Evolutionary conservation across 2,888 invertebrate genomes (phyloP), one percentile per base, ranked within the genome.

Genomic region (Sericinus montela): DNA sequence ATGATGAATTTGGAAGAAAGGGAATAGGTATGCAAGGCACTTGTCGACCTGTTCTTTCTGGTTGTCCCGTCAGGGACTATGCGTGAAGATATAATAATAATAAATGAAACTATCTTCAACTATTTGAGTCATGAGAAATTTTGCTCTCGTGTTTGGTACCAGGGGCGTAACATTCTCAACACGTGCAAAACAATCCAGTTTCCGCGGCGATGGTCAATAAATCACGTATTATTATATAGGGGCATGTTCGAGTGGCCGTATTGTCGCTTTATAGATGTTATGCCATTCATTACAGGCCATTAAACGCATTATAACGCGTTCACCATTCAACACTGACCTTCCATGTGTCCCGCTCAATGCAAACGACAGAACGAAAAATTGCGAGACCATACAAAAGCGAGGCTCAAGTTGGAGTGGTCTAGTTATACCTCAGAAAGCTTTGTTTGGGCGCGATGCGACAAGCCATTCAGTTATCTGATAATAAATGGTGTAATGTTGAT

Each of bases 181-280:
- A 85, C 83, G 86, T 86, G 87, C 87, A 81, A 85, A 85, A 86
- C 76, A 82, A 74, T 69, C 65, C 60, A 59, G 60, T 61, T 75
- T 80, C 73, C 79, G 79, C 75, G 71, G 70, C 69, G 68, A 69
- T 67, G 67, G 49, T 55, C 80, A 72, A 88, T 88, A 87, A 88
- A 88, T 88, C 87, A 88, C 68, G 67, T 67, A 75, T 79, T 85
- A 82, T 79, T 80, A 84, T 82, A 85, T 81, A 82, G 75, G 80
- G 78, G 78, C 81, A 72, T 75, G 74, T 85, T 86, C 81, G 82
- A 86, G 87, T 83, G 77, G 75, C 76, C 69, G 72, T 78, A 84
- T 88, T 88, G 88, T 88, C 73, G 74, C 74, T 82, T 87, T 86
- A 88, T 88, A 77, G 87, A 85, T 88, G 88, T 88, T 86, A 86